phyloP scores from a whole-genome alignment of 2,888 invertebrate species.

The Pardosa pseudoannulata region DNA sequence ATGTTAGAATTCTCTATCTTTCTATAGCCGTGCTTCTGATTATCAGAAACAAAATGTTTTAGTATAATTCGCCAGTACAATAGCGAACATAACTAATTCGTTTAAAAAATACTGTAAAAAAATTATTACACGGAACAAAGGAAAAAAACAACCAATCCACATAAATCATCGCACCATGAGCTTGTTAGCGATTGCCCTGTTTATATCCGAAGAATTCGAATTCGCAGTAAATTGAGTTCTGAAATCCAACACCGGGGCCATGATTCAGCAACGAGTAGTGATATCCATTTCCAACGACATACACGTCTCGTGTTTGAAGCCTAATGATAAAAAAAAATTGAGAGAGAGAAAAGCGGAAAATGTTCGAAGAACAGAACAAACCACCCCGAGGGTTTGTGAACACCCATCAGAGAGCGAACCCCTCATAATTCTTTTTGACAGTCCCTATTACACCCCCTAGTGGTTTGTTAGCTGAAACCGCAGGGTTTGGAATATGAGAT shows the following conservation, averaged over 20 bases:
- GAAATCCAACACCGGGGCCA: background rate
- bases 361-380: constrained; percentile 18
- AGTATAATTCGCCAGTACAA: too few species aligned
- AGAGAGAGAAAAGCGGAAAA: constrained; percentile 23
- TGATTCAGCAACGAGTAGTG: background rate
- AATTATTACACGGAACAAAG: too few species aligned
- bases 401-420: constrained; percentile 51
- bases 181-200: constrained; percentile 1
- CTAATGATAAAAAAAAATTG: constrained; percentile 53
- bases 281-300: constrained; percentile 49
- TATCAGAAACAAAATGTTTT: too few species aligned
- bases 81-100: too few species aligned
- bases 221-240: constrained; percentile 1
- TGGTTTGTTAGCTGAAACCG: constrained; percentile 72
- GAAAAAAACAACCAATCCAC: too few species aligned
- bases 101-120: too few species aligned
- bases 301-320: constrained; percentile 60
- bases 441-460: constrained; percentile 71
- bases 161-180: background rate
- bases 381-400: constrained; percentile 32
- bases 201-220: background rate
- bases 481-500: constrained; percentile 69
- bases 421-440: constrained; percentile 70
- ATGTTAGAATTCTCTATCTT: too few species aligned
- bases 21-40: too few species aligned